Conservation (phyloP, 2,888 invertebrate genomes). For the Zaprionus lineosus region DNA sequence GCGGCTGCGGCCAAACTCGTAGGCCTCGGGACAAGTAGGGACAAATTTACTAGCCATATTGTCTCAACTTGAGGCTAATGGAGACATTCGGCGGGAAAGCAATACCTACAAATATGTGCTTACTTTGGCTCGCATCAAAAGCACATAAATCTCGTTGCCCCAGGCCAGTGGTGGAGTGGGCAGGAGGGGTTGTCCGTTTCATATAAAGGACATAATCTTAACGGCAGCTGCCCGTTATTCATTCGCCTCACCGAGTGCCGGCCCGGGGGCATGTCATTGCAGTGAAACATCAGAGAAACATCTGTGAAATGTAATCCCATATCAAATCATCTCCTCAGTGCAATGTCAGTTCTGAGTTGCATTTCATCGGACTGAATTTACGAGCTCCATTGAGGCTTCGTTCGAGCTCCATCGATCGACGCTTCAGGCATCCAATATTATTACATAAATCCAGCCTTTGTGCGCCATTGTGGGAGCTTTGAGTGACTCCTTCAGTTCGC, state of each 20-base stretch:
- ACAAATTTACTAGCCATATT: constrained; percentile 38
- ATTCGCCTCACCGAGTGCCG: background rate
- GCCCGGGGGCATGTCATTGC: background rate
- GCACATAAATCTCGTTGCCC: constrained; percentile 33
- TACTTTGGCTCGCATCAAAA: background rate
- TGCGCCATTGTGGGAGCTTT: constrained; percentile 2
- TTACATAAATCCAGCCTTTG: constrained; percentile 6
- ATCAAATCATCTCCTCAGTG: constrained; percentile 37
- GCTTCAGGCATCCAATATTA: constrained; percentile 52
- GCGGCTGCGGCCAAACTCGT: too few relatives aligned
- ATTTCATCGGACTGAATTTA: constrained; percentile 10
- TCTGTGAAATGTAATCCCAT: constrained; percentile 1
- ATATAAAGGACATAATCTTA: constrained; percentile 8
- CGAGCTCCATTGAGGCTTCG: constrained; percentile 37
- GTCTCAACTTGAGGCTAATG: constrained; percentile 43
- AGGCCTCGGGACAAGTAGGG: constrained; percentile 13
- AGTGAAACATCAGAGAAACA: too few relatives aligned
- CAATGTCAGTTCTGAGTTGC: constrained; percentile 22
- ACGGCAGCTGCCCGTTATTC: constrained; percentile 11
- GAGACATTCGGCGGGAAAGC: constrained; percentile 29
- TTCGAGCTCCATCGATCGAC: constrained; percentile 8
- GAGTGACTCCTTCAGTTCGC: too few relatives aligned
- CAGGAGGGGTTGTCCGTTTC: background rate
- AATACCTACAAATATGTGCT: constrained; percentile 5
- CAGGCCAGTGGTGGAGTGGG: constrained; percentile 11